phyloP scores from a whole-genome alignment of 2,888 invertebrate species.

The Adineta ricciae region DNA sequence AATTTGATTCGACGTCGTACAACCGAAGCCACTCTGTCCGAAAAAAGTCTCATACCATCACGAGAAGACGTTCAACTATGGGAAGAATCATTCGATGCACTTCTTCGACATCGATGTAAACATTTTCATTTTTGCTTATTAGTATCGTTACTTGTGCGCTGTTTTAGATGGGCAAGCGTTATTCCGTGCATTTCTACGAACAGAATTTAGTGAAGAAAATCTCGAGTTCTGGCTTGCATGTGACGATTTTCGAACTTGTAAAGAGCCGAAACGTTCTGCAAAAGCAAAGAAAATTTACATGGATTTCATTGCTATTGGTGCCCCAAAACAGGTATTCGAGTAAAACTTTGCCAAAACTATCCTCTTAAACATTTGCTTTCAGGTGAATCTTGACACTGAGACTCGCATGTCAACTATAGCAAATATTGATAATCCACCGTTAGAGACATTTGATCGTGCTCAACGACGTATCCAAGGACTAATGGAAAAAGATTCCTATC shows the following conservation, averaged over 20 bases:
- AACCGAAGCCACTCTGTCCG: conserved; percentile 50
- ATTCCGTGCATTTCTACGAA: conserved; percentile 54
- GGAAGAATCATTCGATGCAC: conserved; percentile 52
- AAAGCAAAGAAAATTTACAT: conserved; percentile 54
- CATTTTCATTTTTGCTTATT: too few relatives aligned
- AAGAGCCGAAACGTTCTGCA: conserved; percentile 45
- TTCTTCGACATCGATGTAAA: conserved; percentile 54
- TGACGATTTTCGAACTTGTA: conserved; percentile 51
- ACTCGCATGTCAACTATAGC: conserved; percentile 48
- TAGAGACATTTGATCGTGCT: conserved; percentile 53
- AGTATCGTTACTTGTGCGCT: conserved; percentile 29
- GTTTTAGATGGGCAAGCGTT: conserved; percentile 53
- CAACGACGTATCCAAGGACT: conserved; percentile 54
- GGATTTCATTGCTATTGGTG: conserved; percentile 54
- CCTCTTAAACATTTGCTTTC: conserved; percentile 30
- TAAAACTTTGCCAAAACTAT: too few relatives aligned
- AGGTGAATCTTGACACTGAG: conserved; percentile 55
- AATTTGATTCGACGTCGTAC: conserved; percentile 51
- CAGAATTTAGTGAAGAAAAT: conserved; percentile 57
- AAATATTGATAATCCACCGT: conserved; percentile 49
- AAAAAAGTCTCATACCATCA: conserved; percentile 34
- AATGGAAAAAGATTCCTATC: conserved; percentile 55
- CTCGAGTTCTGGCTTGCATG: conserved; percentile 57
- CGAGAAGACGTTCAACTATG: conserved; percentile 45
- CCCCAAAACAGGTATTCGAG: conserved; percentile 56